Conservation (phyloP, 2,113 vertebrate genomes). For the Thunnus maccoyii region DNA sequence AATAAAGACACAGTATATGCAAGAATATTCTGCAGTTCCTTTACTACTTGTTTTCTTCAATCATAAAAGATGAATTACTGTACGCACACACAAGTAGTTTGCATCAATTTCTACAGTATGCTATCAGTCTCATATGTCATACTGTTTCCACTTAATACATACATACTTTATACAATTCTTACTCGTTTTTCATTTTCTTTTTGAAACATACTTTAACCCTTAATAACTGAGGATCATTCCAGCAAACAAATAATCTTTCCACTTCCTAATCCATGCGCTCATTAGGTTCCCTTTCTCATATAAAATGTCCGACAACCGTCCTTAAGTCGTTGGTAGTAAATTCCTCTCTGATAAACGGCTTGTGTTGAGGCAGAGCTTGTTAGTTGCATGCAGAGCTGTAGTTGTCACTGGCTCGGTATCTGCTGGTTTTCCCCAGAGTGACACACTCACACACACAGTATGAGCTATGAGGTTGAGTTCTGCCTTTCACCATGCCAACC, state of each 20-base stretch:
- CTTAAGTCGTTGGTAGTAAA: not conserved
- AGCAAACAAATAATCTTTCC: not conserved
- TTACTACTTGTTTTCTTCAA: too few species aligned
- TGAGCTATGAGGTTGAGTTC: slow-evolving; percentile 47
- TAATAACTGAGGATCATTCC: fast-evolving
- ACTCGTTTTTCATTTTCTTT: not conserved
- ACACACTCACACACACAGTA: slow-evolving; percentile 5
- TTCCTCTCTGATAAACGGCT: not conserved
- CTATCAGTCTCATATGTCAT: too few species aligned
- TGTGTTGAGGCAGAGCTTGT: slow-evolving; percentile 26
- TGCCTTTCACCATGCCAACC: slow-evolving; percentile 47
- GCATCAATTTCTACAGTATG: too few species aligned
- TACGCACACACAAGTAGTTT: too few species aligned
- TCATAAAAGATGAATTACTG: too few species aligned
- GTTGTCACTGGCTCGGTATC: slow-evolving; percentile 2
- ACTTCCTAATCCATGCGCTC: not conserved
- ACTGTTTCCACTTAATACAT: too few species aligned
- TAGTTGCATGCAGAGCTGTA: slow-evolving; percentile 14
- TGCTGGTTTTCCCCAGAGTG: slow-evolving; percentile 13
- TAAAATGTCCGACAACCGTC: not conserved
- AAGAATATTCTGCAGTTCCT: not conserved
- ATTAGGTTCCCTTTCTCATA: not conserved
- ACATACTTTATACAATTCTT: not conserved
- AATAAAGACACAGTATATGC: not conserved
- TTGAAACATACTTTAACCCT: not conserved